Conservation (phyloP, 2,113 vertebrate genomes). For the Brevimyrus niger region DNA sequence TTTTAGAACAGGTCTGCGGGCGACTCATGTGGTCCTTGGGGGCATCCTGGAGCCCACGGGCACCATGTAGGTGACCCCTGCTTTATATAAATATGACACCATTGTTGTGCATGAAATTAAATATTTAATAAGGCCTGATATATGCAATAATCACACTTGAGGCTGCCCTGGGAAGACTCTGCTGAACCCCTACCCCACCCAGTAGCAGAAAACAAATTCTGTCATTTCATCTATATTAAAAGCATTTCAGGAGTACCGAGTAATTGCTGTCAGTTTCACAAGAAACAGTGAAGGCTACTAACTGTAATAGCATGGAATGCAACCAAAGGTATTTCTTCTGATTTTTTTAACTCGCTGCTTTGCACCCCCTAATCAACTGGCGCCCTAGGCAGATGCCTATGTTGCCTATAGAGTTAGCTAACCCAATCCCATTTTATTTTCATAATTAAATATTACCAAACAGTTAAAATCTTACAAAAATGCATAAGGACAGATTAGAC, state of each 20-base stretch:
- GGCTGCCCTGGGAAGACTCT: neutral
- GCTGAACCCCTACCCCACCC: neutral
- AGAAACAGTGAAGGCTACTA: neutral
- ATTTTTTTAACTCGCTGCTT: neutral
- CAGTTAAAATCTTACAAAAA: neutral
- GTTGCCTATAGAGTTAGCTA: neutral
- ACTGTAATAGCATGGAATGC: neutral
- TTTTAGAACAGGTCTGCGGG: too few relatives aligned
- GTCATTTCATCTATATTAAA: neutral
- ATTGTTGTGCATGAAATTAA: neutral
- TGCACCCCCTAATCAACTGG: neutral
- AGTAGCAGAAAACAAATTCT: neutral
- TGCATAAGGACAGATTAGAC: neutral
- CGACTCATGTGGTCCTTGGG: too few relatives aligned
- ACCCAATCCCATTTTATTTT: neutral
- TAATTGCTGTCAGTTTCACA: neutral
- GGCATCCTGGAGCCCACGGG: too few relatives aligned
- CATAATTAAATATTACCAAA: neutral
- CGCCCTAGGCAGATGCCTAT: neutral
- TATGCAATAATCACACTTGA: neutral
- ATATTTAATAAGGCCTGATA: neutral
- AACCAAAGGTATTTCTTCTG: neutral
- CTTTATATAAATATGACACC: neutral
- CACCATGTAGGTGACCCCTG: too few relatives aligned
- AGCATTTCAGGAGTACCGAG: neutral